Evolutionary conservation across 1,140 invertebrate genomes (phyloP).

Genomic region (Heliothis subflexa): DNA sequence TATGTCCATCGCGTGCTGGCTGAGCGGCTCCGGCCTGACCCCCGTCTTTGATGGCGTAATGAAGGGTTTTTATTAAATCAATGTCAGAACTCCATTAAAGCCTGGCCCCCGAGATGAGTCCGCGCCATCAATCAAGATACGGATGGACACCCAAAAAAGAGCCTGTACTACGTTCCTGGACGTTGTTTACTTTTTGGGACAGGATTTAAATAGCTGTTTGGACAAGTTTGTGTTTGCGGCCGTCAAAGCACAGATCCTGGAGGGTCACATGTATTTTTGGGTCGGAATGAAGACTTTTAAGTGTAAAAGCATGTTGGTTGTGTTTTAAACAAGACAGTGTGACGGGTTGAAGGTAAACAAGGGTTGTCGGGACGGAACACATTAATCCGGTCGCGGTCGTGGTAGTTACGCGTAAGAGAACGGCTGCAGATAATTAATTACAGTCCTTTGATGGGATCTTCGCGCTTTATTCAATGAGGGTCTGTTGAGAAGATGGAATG

Average conservation of each 20-base stretch:
- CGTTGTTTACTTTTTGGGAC: slow-evolving; percentile 56
- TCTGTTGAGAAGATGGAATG: slow-evolving; percentile 30
- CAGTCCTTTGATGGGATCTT: slow-evolving; percentile 40
- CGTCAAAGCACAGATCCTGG: background rate
- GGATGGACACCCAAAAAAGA: slow-evolving; percentile 68
- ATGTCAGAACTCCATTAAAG: slow-evolving; percentile 83
- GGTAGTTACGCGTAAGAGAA: slow-evolving; percentile 32
- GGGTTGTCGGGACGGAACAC: slow-evolving; percentile 30
- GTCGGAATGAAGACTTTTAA: slow-evolving; percentile 35
- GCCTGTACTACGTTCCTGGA: slow-evolving; percentile 53
- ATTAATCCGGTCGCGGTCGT: slow-evolving; percentile 34
- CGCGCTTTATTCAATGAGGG: slow-evolving; percentile 26
- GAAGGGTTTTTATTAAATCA: slow-evolving; percentile 85
- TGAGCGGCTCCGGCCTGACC: slow-evolving; percentile 53
- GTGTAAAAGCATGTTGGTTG: slow-evolving; percentile 33
- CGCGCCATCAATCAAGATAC: slow-evolving; percentile 80
- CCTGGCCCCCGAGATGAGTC: slow-evolving; percentile 63
- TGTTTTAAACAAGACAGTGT: slow-evolving; percentile 39
- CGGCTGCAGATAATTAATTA: slow-evolving; percentile 35
- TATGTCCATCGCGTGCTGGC: slow-evolving; percentile 58
- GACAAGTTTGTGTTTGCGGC: slow-evolving; percentile 50
- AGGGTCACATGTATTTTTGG: slow-evolving; percentile 35
- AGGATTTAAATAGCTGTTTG: slow-evolving; percentile 55
- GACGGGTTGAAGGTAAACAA: slow-evolving; percentile 42
- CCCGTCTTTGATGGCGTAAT: slow-evolving; percentile 76